These are phyloP conservation scores for Molossus molossus DNA, from an alignment of 2,797 vertebrate genomes.

Conservation along the genomic window DNA sequence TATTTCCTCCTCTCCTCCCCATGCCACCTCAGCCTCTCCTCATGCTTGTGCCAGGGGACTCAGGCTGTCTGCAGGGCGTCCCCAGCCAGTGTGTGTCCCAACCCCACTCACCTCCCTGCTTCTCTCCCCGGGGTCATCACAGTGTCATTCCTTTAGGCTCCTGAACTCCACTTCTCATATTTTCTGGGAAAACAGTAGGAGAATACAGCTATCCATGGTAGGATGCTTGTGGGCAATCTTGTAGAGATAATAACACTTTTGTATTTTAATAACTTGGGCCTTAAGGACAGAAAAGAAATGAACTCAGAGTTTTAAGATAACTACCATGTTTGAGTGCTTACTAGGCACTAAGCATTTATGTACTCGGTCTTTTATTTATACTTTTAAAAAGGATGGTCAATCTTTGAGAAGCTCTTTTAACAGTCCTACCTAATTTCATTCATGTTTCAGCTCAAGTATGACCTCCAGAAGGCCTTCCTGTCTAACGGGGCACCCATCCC, in stretches of 20 bases:
- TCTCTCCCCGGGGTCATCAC: too few species aligned
- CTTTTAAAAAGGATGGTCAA: neutral
- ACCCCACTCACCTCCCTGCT: neutral
- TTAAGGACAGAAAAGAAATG: neutral
- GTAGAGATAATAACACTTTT: neutral
- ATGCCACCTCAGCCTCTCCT: neutral
- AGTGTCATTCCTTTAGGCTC: neutral
- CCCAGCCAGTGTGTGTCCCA: neutral
- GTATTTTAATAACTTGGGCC: neutral
- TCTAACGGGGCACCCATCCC: neutral
- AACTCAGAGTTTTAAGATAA: neutral
- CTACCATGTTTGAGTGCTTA: neutral
- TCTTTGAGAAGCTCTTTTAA: conserved; percentile 14
- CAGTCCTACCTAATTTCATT: neutral
- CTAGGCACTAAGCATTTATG: neutral
- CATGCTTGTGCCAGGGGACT: neutral
- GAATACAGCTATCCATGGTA: neutral
- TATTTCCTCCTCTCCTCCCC: neutral
- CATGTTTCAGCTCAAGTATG: neutral
- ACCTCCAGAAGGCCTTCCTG: neutral
- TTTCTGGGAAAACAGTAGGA: neutral
- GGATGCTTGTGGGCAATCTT: neutral
- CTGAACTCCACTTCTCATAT: neutral
- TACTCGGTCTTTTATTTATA: neutral
- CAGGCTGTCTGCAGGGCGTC: neutral